These are phyloP conservation scores for Empis stercorea DNA, from an alignment of 2,888 invertebrate species.

Conservation along the genomic window DNA sequence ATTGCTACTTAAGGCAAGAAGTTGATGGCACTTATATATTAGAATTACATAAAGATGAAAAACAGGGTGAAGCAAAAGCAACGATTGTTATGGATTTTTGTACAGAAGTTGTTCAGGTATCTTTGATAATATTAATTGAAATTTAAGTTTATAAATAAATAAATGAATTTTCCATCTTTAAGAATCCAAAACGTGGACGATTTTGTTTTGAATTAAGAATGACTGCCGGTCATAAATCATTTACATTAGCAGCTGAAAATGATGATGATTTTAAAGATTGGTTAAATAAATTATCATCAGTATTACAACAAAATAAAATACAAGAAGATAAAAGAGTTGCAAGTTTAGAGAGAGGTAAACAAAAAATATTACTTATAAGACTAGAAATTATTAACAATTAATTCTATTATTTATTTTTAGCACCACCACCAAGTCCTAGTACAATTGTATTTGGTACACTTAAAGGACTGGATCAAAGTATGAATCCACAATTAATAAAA, in stretches of 20 bases:
- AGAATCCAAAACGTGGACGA: constrained; percentile 75
- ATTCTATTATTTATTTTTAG: no score
- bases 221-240: constrained; percentile 74
- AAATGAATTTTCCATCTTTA: no score
- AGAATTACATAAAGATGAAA: constrained; percentile 87
- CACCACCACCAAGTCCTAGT: constrained; percentile 46
- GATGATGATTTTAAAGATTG: constrained; percentile 73
- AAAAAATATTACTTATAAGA: no score
- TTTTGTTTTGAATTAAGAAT: constrained; percentile 80
- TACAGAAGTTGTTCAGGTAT: constrained; percentile 71
- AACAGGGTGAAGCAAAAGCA: constrained; percentile 79
- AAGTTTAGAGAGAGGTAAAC: constrained; percentile 44
- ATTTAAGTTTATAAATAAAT: no score
- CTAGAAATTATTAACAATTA: neutral
- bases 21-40: constrained; percentile 84
- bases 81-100: constrained; percentile 91
- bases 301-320: constrained; percentile 69
- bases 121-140: constrained; percentile 5
- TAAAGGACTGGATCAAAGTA: constrained; percentile 78
- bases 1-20: constrained; percentile 79
- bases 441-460: constrained; percentile 65
- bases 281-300: constrained; percentile 68
- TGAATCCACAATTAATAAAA: constrained; percentile 82
- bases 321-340: constrained; percentile 66
- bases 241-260: constrained; percentile 73